Evolutionary conservation across 2,888 invertebrate genomes (phyloP).

Genomic region (Trichopria drosophilae): DNA sequence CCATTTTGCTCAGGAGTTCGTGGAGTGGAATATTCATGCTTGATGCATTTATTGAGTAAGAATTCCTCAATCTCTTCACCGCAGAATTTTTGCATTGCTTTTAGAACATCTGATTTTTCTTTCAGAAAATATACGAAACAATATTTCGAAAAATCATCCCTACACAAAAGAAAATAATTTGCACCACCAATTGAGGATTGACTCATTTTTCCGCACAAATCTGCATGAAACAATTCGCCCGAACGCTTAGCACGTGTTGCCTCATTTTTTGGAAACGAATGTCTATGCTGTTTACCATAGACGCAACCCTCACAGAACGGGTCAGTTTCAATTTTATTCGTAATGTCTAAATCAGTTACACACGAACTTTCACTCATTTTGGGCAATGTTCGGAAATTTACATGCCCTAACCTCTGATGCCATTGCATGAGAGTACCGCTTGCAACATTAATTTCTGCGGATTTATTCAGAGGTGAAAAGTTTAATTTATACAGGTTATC

Average conservation of each 20-base stretch:
- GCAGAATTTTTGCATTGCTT: constrained; percentile 1
- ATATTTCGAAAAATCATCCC: constrained; percentile 14
- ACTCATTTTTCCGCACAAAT: constrained; percentile 13
- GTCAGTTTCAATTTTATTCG: not conserved
- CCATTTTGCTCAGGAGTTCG: no score
- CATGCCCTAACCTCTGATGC: constrained; percentile 26
- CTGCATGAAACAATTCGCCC: constrained; percentile 13
- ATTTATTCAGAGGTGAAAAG: not conserved
- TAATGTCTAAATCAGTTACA: not conserved
- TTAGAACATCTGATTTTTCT: no score
- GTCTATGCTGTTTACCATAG: constrained; percentile 10
- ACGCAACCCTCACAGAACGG: constrained; percentile 13
- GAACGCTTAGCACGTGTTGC: constrained; percentile 1
- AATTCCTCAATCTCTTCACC: constrained; percentile 1
- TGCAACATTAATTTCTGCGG: not conserved
- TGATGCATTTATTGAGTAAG: constrained; percentile 21
- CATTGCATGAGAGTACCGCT: constrained; percentile 12
- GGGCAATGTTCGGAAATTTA: constrained; percentile 22
- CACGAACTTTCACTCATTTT: no score
- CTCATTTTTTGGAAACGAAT: constrained; percentile 3
- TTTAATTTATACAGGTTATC: constrained; percentile 24
- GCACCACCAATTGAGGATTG: not conserved
- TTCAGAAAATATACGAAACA: constrained; percentile 8
- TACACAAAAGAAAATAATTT: constrained; percentile 3
- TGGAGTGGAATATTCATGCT: no score